Base-by-base conservation (phyloP, 2,113 vertebrate species). In the Smithornis capensis region DNA sequence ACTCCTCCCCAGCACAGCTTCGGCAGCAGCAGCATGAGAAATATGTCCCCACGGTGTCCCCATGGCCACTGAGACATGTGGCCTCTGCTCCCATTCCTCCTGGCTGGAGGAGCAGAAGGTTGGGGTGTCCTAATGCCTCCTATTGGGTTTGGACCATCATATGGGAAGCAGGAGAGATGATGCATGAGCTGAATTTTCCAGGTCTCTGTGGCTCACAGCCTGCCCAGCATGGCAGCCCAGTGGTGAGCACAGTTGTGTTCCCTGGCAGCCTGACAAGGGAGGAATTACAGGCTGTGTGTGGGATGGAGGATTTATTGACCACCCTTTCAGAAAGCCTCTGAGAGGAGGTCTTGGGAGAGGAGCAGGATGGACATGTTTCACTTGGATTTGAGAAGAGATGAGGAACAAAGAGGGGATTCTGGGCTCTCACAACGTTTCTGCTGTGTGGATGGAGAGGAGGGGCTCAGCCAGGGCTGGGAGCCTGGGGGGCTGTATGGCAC, bases 61-160 rank as follows among this genome's bases (percentile, higher is more conserved):
- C 37, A 19, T 0, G 1, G 49, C 25, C 53, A 38, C 31, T 0
- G 2, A 38, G 79, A 50, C 50, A 10, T 2, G 3, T 7, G 33
- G 28, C 40, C 1, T 2, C 70, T 22, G 18, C 31, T 75, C 6
- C 40, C 12, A 37, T 37, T 90, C 59, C 52, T 78, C 47, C 40
- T 4, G 31, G 13, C 35, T 44, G 55, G 22, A 31, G 37, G 8
- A 69, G 19, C 0, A 3, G 33, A 52, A 28, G 4, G 0, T 65
- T 38, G 62, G 14, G 13, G 8, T 83, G 77, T 37, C 24, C 31
- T 18, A 6, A 10, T 1, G 3, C 52, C 31, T 63, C 45, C 40
- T 2, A 6, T 4, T 22, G n/a, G 28, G 13, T 49, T 75, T 79
- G 75, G 37, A 7, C 25, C 6, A 1, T 31, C 1, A 9, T 7